phyloP scores from a whole-genome alignment of 2,797 vertebrate genomes.

The Threskiornis aethiopicus region DNA sequence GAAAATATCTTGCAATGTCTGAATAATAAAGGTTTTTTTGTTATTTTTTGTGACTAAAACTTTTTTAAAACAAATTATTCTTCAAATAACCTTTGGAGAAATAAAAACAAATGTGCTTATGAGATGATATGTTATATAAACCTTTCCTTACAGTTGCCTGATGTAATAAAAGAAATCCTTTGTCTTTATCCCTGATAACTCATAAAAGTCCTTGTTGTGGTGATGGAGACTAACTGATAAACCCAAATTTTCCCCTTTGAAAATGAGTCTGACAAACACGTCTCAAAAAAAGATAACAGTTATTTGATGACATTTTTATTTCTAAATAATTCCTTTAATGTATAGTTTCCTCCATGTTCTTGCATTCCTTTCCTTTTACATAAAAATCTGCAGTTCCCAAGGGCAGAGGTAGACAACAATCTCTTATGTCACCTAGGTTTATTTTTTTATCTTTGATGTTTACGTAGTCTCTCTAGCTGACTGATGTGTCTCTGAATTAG shows the following conservation, averaged over 20 bases:
- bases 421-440: neutral
- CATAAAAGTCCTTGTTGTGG: neutral
- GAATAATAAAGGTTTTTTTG: neutral
- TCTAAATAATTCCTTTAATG: neutral
- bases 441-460: neutral
- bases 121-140: neutral
- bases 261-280: neutral
- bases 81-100: neutral
- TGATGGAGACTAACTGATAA: neutral
- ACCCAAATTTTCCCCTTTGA: neutral
- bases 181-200: neutral
- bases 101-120: neutral
- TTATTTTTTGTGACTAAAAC: neutral
- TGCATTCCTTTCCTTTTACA: neutral
- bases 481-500: neutral
- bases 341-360: neutral
- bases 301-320: neutral
- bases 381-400: neutral
- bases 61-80: neutral
- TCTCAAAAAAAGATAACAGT: neutral
- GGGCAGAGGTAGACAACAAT: neutral
- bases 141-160: neutral
- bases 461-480: neutral
- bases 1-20: neutral
- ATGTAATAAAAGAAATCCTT: neutral